phyloP scores from a whole-genome alignment of 2,888 invertebrate genomes.

The Megaustenia siamemsis region DNA sequence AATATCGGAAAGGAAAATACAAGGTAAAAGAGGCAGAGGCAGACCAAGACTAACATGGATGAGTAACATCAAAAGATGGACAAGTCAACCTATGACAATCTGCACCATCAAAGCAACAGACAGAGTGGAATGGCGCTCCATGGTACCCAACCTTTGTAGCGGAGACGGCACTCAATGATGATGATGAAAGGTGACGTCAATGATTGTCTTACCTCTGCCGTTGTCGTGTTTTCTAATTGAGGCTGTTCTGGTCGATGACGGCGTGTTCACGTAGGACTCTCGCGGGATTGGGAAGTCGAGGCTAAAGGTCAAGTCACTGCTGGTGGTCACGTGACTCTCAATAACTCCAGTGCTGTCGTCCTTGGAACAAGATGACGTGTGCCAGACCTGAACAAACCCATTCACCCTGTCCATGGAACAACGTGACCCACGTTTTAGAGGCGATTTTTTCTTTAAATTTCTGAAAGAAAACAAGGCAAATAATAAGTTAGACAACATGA shows the following conservation, averaged over 20 bases:
- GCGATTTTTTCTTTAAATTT: not conserved
- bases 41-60: too few species aligned
- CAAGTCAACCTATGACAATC: too few species aligned
- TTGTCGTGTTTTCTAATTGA: not conserved
- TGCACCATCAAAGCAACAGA: too few species aligned
- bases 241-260: not conserved
- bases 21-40: too few species aligned
- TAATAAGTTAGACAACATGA: too few species aligned
- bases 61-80: too few species aligned
- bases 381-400: conserved; percentile 36
- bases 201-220: not conserved
- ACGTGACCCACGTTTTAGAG: too few species aligned
- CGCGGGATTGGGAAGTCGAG: conserved; percentile 35
- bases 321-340: conserved; percentile 32
- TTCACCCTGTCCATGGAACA: conserved; percentile 41
- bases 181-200: not conserved
- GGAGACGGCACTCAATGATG: too few species aligned
- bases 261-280: conserved; percentile 19
- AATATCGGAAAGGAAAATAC: too few species aligned
- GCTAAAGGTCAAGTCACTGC: conserved; percentile 37
- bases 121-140: too few species aligned
- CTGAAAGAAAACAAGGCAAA: not conserved
- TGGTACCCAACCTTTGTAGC: too few species aligned
- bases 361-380: conserved; percentile 26
- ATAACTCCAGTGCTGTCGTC: conserved; percentile 39